phyloP scores from a whole-genome alignment of 1,140 invertebrate genomes.

The Drosophila quadrilineata region DNA sequence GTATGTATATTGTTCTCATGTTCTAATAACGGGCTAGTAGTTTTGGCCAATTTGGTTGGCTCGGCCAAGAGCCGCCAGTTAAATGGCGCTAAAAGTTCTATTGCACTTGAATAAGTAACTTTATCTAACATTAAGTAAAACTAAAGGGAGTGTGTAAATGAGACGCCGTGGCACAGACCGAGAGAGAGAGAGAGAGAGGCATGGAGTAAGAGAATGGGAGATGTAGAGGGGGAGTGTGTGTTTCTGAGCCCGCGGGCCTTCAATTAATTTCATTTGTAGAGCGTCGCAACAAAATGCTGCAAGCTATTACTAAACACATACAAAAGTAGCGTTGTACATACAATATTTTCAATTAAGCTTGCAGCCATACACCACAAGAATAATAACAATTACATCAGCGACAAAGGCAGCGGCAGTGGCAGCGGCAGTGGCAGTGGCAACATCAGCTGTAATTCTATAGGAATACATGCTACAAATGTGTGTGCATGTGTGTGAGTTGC shows the following conservation, averaged over 20 bases:
- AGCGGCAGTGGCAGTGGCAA: too few species aligned
- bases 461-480: conserved; percentile 11
- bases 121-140: conserved; percentile 12
- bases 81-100: conserved; percentile 65
- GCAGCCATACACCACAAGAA: conserved; percentile 66
- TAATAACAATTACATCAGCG: conserved; percentile 71
- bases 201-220: too few species aligned
- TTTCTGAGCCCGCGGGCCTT: conserved; percentile 46
- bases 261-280: conserved; percentile 74
- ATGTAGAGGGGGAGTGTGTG: conserved; percentile 26
- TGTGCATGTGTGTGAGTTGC: background rate
- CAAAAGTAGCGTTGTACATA: conserved; percentile 45
- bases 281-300: conserved; percentile 55
- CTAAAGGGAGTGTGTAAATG: background rate
- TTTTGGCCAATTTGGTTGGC: background rate
- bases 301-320: conserved; percentile 60
- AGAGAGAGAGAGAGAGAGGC: too few species aligned
- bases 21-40: too few species aligned
- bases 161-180: too few species aligned
- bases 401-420: conserved; percentile 12
- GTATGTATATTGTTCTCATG: too few species aligned
- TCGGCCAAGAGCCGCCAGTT: conserved; percentile 56
- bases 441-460: conserved; percentile 20
- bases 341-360: conserved; percentile 78
- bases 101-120: conserved; percentile 22